Percentiles rank a stretch among this genome's conserved stretches.
phyloP scores from a whole-genome alignment of 2,797 vertebrate species.

The Myoxocephalus aenaeus region DNA sequence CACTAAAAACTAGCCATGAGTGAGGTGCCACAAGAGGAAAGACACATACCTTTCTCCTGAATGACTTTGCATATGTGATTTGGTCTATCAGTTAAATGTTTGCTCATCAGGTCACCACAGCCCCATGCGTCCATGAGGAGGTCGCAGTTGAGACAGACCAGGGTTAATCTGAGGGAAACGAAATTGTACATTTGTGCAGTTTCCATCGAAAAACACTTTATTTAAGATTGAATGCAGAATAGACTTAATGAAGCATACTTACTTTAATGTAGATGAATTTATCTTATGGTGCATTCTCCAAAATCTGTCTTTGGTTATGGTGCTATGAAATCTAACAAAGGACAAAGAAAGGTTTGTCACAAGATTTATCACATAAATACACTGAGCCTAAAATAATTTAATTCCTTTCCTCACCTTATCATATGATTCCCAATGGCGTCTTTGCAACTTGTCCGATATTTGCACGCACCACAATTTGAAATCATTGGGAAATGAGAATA shows the following conservation, averaged over 20 bases:
- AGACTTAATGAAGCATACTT: conserved; percentile 46
- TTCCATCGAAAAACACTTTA: background rate
- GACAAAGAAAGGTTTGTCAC: conserved; percentile 11
- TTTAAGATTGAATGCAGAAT: background rate
- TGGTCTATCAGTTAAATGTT: conserved; percentile 89
- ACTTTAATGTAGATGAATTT: conserved; percentile 85
- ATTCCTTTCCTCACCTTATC: conserved; percentile 86
- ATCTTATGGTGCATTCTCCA: conserved; percentile 86
- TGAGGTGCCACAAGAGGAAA: background rate
- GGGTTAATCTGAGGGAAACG: conserved; percentile 84
- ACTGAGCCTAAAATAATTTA: background rate
- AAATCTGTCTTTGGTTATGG: conserved; percentile 88
- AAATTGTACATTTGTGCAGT: background rate
- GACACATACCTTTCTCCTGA: conserved; percentile 84
- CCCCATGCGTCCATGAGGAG: conserved; percentile 88
- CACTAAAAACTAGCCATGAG: background rate
- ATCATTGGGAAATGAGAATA: conserved; percentile 92
- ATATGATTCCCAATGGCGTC: conserved; percentile 94
- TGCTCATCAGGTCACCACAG: conserved; percentile 92
- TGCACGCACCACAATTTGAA: conserved; percentile 92
- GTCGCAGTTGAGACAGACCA: conserved; percentile 95
- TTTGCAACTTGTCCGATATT: conserved; percentile 95
- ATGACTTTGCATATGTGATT: conserved; percentile 92
- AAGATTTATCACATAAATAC: background rate
- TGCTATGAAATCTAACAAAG: conserved; percentile 90